Evolutionary conservation across 2,797 vertebrate genomes (phyloP).

Genomic region (Melanotaenia nigrans): DNA sequence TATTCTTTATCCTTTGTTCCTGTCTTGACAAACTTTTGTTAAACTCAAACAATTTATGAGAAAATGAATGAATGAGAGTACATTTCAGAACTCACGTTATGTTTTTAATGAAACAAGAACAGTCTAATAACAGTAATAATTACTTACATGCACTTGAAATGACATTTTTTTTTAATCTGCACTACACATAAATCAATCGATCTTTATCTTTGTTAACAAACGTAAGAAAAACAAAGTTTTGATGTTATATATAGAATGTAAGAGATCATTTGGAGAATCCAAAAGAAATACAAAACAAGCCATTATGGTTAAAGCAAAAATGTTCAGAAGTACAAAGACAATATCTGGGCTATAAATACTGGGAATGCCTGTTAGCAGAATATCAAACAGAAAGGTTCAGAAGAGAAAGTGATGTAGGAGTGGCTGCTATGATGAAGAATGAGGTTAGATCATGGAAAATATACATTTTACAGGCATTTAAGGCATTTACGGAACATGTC

Average conservation of each 20-base stretch:
- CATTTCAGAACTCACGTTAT: not conserved
- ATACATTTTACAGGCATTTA: not conserved
- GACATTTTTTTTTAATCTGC: not conserved
- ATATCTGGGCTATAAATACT: not conserved
- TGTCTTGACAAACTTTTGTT: too few species aligned
- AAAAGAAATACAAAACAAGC: not conserved
- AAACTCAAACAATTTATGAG: not conserved
- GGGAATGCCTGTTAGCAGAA: not conserved
- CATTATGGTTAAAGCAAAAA: conserved; percentile 6
- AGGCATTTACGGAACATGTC: not conserved
- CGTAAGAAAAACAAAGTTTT: not conserved
- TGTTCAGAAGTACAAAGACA: not conserved
- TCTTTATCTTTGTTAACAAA: not conserved
- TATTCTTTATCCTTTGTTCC: too few species aligned
- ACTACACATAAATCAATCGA: not conserved
- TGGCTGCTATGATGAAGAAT: not conserved
- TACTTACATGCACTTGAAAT: not conserved
- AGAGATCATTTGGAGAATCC: not conserved
- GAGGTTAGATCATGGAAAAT: not conserved
- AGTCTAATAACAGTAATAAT: not conserved
- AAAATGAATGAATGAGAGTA: not conserved
- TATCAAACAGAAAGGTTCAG: not conserved
- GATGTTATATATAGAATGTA: not conserved
- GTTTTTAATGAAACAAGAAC: conserved; percentile 6
- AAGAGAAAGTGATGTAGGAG: not conserved